Conservation (phyloP, 2,888 invertebrate species). For the Sisyra terminalis region DNA sequence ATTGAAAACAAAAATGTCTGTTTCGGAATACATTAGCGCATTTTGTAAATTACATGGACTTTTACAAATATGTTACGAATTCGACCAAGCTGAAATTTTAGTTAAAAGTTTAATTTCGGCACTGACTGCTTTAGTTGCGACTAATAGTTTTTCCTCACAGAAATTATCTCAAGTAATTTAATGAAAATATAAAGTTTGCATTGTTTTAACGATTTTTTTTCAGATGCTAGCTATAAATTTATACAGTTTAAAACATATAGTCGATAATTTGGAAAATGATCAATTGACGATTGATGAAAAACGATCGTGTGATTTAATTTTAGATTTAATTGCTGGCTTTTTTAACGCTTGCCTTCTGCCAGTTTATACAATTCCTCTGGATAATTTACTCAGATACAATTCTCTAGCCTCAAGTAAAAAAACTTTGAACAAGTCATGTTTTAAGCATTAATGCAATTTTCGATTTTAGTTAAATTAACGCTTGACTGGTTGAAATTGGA, state of each 20-base stretch:
- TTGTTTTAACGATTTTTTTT: not conserved
- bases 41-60: conserved; percentile 47
- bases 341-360: conserved; percentile 53
- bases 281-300: conserved; percentile 40
- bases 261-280: conserved; percentile 26
- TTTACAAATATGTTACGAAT: conserved; percentile 31
- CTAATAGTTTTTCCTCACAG: conserved; percentile 59
- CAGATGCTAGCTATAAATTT: conserved; percentile 64
- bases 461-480: conserved; percentile 49
- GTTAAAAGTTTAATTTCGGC: conserved; percentile 50
- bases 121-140: conserved; percentile 58
- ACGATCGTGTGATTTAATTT: conserved; percentile 36
- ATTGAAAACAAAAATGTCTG: conserved; percentile 39
- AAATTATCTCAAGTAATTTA: conserved; percentile 45
- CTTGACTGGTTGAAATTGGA: conserved; percentile 51
- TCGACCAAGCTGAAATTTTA: conserved; percentile 41
- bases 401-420: conserved; percentile 49
- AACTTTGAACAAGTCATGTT: conserved; percentile 7
- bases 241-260: conserved; percentile 46
- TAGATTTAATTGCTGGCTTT: conserved; percentile 45
- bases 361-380: conserved; percentile 48
- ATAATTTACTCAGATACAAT: conserved; percentile 40
- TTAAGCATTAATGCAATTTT: not conserved
- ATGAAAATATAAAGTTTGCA: no score
- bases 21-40: conserved; percentile 36